Evolutionary conservation across 2,888 invertebrate species (phyloP), one percentile per base, ranked within the genome.

Genomic region (Panorpa germanica): DNA sequence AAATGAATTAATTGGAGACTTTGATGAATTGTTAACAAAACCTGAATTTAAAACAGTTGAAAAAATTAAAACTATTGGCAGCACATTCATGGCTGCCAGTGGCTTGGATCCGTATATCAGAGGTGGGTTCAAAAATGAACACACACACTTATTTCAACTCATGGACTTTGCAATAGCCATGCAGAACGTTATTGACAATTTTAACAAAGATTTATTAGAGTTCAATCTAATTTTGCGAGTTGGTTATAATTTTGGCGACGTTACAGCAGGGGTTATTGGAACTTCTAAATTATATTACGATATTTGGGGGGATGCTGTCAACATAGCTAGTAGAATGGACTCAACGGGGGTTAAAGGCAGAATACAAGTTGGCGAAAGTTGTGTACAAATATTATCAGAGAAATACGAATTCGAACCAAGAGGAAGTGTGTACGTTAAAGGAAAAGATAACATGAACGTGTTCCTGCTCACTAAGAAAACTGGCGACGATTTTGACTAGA

Each of bases 281-380:
- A 91, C 91, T 5, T 83, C 83, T 2, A 96, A 95, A 48, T 59
- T 96, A 35, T 85, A 88, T 50, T 96, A 93, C 45, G 95, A 95
- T 51, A 95, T 95, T 43, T 96, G 95, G 95, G 95, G 95, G 0
- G 95, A 96, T 51, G 88, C 95, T 0, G 95, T 96, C 0, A 96
- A 96, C 51, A 90, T 95, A 34, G 88, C 95, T 0, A 86, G 86
- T 5, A 63, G 95, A 31, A 96, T 96, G 96, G 95, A 96, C 52
- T 85, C 88, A 1, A 95, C 93, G 0, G 95, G 95, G 0, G 72
- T 91, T 7, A 65, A 75, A 4, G 81, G 85, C 34, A 61, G 76
- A 28, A 81, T 91, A 39, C 86, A 86, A 49, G 67, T 83, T 3
- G 77, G 82, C 9, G 76, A 76, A 43, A 69, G 73, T 33, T 80